Base-by-base conservation (phyloP, 2,113 vertebrate genomes). In the Bos indicus region DNA sequence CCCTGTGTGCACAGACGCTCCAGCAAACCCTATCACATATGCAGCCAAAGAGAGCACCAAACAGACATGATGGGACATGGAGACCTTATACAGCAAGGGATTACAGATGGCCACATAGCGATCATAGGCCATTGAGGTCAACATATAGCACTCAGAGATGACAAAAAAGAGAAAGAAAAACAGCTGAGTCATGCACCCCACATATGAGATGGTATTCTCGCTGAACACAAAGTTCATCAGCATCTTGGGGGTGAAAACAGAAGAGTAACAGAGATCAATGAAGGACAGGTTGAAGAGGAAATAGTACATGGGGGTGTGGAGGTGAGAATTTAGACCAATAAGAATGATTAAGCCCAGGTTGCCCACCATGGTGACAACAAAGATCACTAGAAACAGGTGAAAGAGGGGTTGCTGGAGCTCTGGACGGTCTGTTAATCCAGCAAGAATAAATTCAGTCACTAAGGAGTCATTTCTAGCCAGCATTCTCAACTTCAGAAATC, bases 121-220 rank as follows among this genome's bases (percentile, higher is more conserved):
- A 71, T 98, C 97, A 84, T 84, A 98, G 21, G 97, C 96, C 97
- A 98, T 94, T 28, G 93, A 95, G 7, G 97, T 98, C 97, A 97
- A 88, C 88, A 95, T 92, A 8, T 97, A 98, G 88, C 97, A 97
- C 43, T 98, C 97, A 14, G 93, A 97, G 62, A 97, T 97, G 71
- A 98, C 97, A 92, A 98, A 97, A 40, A 96, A 95, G 30, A 97
- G 96, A 74, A 98, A 98, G 71, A 97, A 96, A 71, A 96, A 97
- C 2, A 98, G 62, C 52, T 98, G 97, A 43, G 71, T 78, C 97
- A 97, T 90, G 96, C 97, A 97, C 2, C 84, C 84, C 2, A 19
- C 62, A 40, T 95, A 97, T 17, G 96, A 98, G 85, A 97, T 97
- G n/a, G 36, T 14, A 83, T 97, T 97, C 91, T 80, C 62, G n/a